Evolutionary conservation across 2,113 vertebrate species (phyloP).

Genomic region (Physeter macrocephalus): DNA sequence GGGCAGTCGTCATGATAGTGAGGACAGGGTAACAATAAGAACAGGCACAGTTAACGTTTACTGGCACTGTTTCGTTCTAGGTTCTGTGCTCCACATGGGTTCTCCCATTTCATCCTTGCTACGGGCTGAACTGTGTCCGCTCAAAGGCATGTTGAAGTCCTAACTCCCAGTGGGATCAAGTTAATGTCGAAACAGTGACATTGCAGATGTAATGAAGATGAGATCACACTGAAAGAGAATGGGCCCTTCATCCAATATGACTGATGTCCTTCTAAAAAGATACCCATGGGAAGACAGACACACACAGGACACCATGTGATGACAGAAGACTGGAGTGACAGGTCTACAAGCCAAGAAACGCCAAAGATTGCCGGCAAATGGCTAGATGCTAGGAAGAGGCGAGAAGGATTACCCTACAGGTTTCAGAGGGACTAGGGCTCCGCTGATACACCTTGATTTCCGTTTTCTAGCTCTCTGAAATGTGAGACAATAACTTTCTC

Average conservation of each 20-base stretch:
- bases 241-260: background rate
- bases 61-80: fast-evolving
- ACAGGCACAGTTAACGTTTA: fast-evolving
- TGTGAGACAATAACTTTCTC: background rate
- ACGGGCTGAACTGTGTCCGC: background rate
- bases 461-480: background rate
- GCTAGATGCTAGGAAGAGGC: background rate
- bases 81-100: background rate
- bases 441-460: background rate
- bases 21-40: fast-evolving
- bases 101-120: background rate
- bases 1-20: background rate
- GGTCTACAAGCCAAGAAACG: background rate
- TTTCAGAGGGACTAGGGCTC: background rate
- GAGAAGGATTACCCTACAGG: background rate
- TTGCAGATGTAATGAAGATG: background rate
- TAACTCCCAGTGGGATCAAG: background rate
- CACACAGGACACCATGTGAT: fast-evolving
- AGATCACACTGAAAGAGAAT: background rate
- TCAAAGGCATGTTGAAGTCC: background rate
- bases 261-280: background rate
- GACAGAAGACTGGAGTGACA: background rate
- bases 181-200: background rate
- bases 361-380: background rate
- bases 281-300: background rate